phyloP scores from a whole-genome alignment of 2,113 vertebrate genomes.

The Casuarius casuarius region DNA sequence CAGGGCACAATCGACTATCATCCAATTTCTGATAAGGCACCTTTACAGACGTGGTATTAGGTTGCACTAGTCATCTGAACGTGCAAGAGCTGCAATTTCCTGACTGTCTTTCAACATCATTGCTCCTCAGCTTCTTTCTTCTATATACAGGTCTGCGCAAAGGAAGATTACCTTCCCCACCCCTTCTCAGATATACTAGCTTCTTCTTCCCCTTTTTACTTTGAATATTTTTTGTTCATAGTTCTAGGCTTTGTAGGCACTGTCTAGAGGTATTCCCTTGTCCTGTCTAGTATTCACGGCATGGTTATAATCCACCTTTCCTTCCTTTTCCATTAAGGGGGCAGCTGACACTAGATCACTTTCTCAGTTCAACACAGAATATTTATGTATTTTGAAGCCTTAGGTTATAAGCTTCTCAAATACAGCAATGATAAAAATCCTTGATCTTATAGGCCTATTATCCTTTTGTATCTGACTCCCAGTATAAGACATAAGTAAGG shows the following conservation, averaged over 20 bases:
- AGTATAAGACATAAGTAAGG: background rate
- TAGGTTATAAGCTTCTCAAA: background rate
- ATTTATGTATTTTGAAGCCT: background rate
- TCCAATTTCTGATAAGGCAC: background rate
- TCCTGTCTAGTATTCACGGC: background rate
- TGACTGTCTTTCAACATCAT: background rate
- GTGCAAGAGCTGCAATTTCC: background rate
- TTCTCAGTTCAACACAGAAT: background rate
- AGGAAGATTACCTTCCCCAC: background rate
- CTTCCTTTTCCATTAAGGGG: background rate
- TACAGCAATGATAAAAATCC: background rate
- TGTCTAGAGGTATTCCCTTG: background rate
- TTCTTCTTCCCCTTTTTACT: background rate
- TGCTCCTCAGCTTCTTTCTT: background rate
- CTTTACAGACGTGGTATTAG: background rate
- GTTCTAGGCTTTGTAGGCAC: background rate
- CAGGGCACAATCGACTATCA: background rate
- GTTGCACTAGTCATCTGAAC: background rate
- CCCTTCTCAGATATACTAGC: background rate
- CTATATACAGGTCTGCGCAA: background rate
- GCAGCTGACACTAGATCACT: background rate
- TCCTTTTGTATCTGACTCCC: background rate
- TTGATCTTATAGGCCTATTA: background rate
- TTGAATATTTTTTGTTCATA: background rate
- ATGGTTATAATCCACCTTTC: background rate